A percentile compares a stretch with the other conserved stretches of the same genome.
Evolutionary conservation across 2,113 vertebrate species (phyloP).

Genomic region (Ranitomeya variabilis): DNA sequence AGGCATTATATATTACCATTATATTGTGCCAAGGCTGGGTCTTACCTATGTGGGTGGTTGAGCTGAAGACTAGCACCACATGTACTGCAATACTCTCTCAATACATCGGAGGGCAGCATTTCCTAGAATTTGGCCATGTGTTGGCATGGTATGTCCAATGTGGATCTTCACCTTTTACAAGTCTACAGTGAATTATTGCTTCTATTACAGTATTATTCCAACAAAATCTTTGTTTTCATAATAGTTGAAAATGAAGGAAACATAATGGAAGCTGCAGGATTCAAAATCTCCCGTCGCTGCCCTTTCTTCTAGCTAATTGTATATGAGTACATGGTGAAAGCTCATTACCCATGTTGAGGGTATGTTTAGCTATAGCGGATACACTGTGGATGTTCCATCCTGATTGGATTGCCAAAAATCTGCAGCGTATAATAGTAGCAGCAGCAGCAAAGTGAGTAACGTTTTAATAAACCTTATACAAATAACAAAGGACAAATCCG

Average conservation of each 20-base stretch:
- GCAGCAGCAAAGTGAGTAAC: too few relatives aligned
- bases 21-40: too few relatives aligned
- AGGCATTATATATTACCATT: not conserved
- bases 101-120: slow-evolving; percentile 14
- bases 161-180: not conserved
- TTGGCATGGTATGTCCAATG: not conserved
- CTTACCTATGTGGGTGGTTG: too few relatives aligned
- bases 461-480: too few relatives aligned
- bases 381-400: too few relatives aligned
- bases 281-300: not conserved
- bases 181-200: not conserved
- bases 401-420: too few relatives aligned
- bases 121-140: not conserved
- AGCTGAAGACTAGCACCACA: not conserved
- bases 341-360: too few relatives aligned
- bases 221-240: not conserved
- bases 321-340: not conserved
- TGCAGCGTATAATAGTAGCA: too few relatives aligned
- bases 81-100: not conserved
- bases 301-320: not conserved
- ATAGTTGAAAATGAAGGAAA: not conserved
- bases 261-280: not conserved
- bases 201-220: not conserved
- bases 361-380: too few relatives aligned
- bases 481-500: too few relatives aligned